Evolutionary conservation across 2,888 invertebrate species (phyloP), one percentile per base, ranked within the genome.

Genomic region (Eupeodes latifasciatus): DNA sequence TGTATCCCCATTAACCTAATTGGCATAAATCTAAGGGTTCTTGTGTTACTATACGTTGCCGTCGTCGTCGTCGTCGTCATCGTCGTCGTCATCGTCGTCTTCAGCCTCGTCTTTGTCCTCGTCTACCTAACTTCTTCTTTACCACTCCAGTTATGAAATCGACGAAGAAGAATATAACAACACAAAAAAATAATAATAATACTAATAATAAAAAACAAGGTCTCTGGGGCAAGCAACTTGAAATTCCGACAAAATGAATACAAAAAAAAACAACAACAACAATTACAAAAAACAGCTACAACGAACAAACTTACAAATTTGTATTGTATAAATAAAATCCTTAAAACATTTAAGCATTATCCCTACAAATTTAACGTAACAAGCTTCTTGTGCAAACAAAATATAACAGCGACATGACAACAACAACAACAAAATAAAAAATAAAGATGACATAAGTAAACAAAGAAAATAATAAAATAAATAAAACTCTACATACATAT

Each of bases 1-100:
- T 87, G 76, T 79, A 77, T 77, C 76, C 87, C 87, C 78, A 88
- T 88, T 88, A 88, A 85, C 88, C 75, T 88, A 88, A 88, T 88
- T 88, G 88, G 81, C 67, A 85, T 85, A 81, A 88, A 88, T 85
- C 88, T 81, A 74, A 85, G 81, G 69, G 77, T 78, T 81, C 85
- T 88, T 59, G 64, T 69, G 57, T 85, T 85, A 78, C 77, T 67
- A 72, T 66, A 76, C 66, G 16, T 81, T 59, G 53, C 12, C 55
- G 12, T 4, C 44, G 62, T 36, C n/a, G n/a, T 53, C 12, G 16
- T 6, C 69, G 4, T 36, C 16, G 12, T 10, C 40, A 16, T 11
- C 7, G 36, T 34, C 36, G 16, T 6, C 69, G 4, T 36, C 16
- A 7, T 10, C 40, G 36, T 11, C 7, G 36, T 34, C 36, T n/a